Base-by-base conservation (phyloP, 2,888 invertebrate genomes). In the Dendrolimus houi region DNA sequence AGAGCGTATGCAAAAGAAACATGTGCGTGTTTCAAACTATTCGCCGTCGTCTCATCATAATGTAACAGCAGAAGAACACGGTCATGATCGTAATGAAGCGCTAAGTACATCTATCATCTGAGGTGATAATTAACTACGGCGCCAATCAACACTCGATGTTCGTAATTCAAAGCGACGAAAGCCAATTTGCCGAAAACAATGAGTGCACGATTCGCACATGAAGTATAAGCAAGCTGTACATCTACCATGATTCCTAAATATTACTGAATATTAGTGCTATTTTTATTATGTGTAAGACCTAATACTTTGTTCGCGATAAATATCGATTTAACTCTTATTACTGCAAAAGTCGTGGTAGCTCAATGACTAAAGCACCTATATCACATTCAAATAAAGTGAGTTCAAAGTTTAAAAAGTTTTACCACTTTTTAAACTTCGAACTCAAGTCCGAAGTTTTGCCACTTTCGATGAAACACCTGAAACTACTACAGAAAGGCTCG, bases 31-130 rank as follows among this genome's bases (percentile, higher is more conserved):
- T 67, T 64, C 60, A 61, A 60, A 62, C 61, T 63, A 68, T 63
- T 65, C 64, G 59, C 64, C 65, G 67, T 65, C 64, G 68, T 77
- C 77, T 72, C 70, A 76, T 74, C 71, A 72, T 72, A 47, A 29
- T 6, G 72, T 77, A 74, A 75, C 71, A 75, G 63, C 63, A 75
- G 78, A 74, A 79, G 75, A 70, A 75, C 79, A 76, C 29, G 29
- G 12, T 47, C 47, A 47, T 69, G 68, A 73, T 79, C 67, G 64
- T 78, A 81, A 81, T 77, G 73, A 85, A 85, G 82, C 83, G 77
- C 80, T 84, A 85, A 83, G 64, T 75, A 72, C 76, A 79, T 75
- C 69, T 71, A 81, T 81, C 76, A 81, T 76, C 74, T 71, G 58
- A 65, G 63, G 74, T 81, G 84, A 77, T 80, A 84, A 85, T 82